Evolutionary conservation across 2,113 vertebrate species (phyloP).

Genomic region (Myxocyprinus asiaticus): DNA sequence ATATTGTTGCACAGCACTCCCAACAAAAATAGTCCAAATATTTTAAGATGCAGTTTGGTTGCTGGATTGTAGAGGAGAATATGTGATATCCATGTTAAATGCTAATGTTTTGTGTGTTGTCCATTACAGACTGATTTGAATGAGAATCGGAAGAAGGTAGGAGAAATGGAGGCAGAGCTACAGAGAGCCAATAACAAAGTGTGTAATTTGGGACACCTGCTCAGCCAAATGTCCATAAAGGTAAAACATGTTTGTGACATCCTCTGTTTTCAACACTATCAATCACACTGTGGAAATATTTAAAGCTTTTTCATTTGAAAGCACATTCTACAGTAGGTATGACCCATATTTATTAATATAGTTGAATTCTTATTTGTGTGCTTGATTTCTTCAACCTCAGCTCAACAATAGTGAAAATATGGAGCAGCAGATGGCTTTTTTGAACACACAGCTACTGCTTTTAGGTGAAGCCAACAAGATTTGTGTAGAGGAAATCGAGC

Average conservation of each 20-base stretch:
- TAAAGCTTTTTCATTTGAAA: not conserved
- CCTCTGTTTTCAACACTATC: not conserved
- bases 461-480: constrained; percentile 89
- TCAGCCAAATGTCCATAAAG: constrained; percentile 93
- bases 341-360: not conserved
- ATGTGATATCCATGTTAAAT: not conserved
- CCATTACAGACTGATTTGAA: constrained; percentile 83
- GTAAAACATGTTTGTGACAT: constrained; percentile 65
- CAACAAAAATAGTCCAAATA: not conserved
- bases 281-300: not conserved
- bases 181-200: constrained; percentile 91
- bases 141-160: constrained; percentile 81
- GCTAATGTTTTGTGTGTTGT: not conserved
- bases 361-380: not conserved
- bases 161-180: constrained; percentile 83
- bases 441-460: constrained; percentile 91
- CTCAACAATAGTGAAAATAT: constrained; percentile 88
- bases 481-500: constrained; percentile 77
- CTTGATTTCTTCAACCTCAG: constrained; percentile 61
- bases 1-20: too few species aligned
- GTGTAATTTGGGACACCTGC: constrained; percentile 85
- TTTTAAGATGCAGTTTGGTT: not conserved
- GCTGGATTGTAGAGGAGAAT: not conserved
- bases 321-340: not conserved
- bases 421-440: constrained; percentile 90